phyloP scores from a whole-genome alignment of 2,888 invertebrate species.

The Liodrosophila aerea region DNA sequence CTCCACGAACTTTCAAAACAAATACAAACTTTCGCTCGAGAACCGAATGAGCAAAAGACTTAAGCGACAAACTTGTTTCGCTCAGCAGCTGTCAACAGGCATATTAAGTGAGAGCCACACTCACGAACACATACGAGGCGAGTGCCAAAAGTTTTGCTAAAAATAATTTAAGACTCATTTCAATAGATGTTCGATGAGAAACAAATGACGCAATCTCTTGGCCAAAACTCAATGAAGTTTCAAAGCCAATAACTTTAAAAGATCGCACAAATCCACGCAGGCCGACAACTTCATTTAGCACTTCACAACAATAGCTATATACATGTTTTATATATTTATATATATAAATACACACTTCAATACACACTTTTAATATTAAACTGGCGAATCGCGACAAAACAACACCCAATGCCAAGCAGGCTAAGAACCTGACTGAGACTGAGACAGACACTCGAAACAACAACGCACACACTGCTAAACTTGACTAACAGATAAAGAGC shows the following conservation, averaged over 20 bases:
- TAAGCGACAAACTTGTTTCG: conserved; percentile 70
- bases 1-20: conserved; percentile 55
- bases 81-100: conserved; percentile 68
- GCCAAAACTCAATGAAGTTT: conserved; percentile 30
- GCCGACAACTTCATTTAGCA: conserved; percentile 64
- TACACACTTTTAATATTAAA: conserved; percentile 42
- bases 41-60: conserved; percentile 50
- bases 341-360: conserved; percentile 12
- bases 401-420: conserved; percentile 66
- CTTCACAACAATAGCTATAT: conserved; percentile 12
- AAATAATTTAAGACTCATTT: conserved; percentile 71
- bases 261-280: conserved; percentile 20
- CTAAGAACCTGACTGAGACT: conserved; percentile 71
- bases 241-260: conserved; percentile 13
- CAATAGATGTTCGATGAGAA: conserved; percentile 68
- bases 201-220: conserved; percentile 73
- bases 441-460: conserved; percentile 19
- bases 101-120: conserved; percentile 47
- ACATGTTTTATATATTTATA: background rate
- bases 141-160: conserved; percentile 56
- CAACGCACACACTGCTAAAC: conserved; percentile 6
- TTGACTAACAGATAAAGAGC: background rate
- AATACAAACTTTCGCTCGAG: conserved; percentile 67
- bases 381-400: conserved; percentile 24
- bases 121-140: conserved; percentile 22